Evolutionary conservation across 37 sponge, comb jelly and placozoan genomes (phyloP).

Genomic region (Tethya wilhelma): DNA sequence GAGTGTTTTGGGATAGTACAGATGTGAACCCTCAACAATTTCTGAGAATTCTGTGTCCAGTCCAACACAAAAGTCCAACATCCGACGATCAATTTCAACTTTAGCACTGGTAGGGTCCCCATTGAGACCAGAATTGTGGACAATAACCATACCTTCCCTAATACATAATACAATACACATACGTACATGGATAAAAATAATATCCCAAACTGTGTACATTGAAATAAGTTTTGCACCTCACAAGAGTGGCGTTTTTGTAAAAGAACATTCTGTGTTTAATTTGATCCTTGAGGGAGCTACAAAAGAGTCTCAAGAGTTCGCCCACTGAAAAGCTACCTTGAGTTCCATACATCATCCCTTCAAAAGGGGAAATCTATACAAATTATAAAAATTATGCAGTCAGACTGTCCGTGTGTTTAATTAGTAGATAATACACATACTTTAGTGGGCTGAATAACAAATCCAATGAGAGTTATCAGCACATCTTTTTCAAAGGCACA

Average conservation of each 20-base stretch:
- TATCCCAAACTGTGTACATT: background rate
- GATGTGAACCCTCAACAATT: conserved; percentile 88
- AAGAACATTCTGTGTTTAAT: conserved; percentile 79
- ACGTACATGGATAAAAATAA: background rate
- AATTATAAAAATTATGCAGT: background rate
- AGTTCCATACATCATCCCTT: conserved; percentile 19
- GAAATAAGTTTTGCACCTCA: conserved; percentile 10
- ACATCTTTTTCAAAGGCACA: conserved; percentile 80
- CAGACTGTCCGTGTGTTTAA: background rate
- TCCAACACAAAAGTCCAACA: conserved; percentile 92
- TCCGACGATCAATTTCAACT: conserved; percentile 84
- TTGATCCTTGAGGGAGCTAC: conserved; percentile 62
- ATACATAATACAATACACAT: background rate
- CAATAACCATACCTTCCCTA: conserved; percentile 83
- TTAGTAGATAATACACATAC: conserved; percentile 7
- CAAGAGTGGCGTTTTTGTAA: conserved; percentile 77
- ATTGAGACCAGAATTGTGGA: conserved; percentile 73
- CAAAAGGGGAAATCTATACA: conserved; percentile 33
- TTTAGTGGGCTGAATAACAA: conserved; percentile 84
- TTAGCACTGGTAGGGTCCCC: conserved; percentile 80
- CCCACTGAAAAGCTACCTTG: conserved; percentile 55
- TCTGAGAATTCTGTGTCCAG: conserved; percentile 92
- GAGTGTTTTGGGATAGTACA: conserved; percentile 86
- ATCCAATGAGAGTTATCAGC: conserved; percentile 70
- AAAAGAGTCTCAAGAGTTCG: conserved; percentile 78